Conservation (phyloP, 2,797 vertebrate species). For the Chrysocyon brachyurus region DNA sequence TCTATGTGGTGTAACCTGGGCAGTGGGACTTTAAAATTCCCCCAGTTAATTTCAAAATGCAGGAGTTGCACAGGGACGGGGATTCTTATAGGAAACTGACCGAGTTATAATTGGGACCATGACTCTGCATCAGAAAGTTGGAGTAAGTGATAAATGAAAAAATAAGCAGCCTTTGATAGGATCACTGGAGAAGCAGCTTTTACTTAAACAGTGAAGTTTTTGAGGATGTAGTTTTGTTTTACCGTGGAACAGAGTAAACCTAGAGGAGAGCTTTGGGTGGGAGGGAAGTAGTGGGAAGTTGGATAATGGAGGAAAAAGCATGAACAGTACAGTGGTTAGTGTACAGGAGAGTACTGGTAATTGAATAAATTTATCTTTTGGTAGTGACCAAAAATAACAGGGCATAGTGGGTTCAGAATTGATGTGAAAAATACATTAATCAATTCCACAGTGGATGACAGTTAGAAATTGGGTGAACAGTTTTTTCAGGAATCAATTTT, state of each 20-base stretch:
- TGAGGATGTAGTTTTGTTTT: background rate
- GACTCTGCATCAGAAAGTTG: background rate
- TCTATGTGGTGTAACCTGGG: background rate
- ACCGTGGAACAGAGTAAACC: background rate
- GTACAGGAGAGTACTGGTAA: background rate
- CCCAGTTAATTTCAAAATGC: background rate
- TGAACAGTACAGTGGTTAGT: background rate
- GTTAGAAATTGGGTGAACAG: background rate
- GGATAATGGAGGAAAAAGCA: constrained; percentile 4
- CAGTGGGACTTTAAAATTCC: constrained; percentile 35
- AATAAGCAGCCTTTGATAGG: constrained; percentile 16
- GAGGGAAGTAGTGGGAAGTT: background rate
- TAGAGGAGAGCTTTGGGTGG: constrained; percentile 22
- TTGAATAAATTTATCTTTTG: background rate
- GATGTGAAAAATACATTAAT: background rate
- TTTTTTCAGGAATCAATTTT: background rate
- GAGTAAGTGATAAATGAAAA: constrained; percentile 36
- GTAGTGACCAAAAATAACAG: background rate
- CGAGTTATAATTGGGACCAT: background rate
- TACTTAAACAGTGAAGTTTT: constrained; percentile 27
- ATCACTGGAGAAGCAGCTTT: background rate
- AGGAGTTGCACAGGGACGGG: background rate
- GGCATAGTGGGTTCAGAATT: background rate
- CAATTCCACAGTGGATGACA: background rate
- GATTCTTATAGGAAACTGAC: background rate